Evolutionary conservation across 1,140 invertebrate genomes (phyloP), one percentile per base, ranked within the genome.

Genomic region (Acarapis woodi): DNA sequence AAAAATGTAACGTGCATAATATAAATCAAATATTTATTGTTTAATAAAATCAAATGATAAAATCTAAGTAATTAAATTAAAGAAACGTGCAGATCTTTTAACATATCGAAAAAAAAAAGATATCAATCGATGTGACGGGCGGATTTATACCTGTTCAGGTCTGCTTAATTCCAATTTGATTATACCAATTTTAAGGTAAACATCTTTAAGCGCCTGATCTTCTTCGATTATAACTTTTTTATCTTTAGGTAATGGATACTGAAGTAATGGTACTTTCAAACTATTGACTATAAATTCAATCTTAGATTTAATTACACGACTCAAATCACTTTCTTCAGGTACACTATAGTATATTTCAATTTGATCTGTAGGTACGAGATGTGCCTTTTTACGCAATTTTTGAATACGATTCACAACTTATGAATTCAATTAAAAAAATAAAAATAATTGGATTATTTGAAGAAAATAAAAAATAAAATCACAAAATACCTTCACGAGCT

Each of bases 331-430:
- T 25, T 30, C 38, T n/a, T n/a, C n/a, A 31, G 6, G 45, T 37
- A 15, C 62, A 21, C 65, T 55, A 50, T 78, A 85, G 52, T 71
- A 87, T 25, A 87, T 71, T 24, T 66, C 63, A 18, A 94, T 78
- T 39, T 71, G 66, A 59, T 97, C 85, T 8, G 78, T 74, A 1
- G 87, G 83, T 15, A 87, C 71, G 10, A 97, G 59, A 49, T 78
- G 70, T 2, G 79, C 85, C 54, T 88, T 85, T 55, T 97, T 97
- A n/a, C 90, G 62, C 0, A 97, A 58, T 57, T 90, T 93, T 51
- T 99, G 93, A 26, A 99, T 66, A 30, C 88, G 66, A 53, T 96
- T 97, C 20, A 93, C 82, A 6, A 97, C 70, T n/a, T n/a, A n/a
- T n/a, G n/a, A n/a, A n/a, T n/a, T n/a, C n/a, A n/a, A n/a, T n/a